phyloP scores from a whole-genome alignment of 2,797 vertebrate genomes.

The Anguilla anguilla region DNA sequence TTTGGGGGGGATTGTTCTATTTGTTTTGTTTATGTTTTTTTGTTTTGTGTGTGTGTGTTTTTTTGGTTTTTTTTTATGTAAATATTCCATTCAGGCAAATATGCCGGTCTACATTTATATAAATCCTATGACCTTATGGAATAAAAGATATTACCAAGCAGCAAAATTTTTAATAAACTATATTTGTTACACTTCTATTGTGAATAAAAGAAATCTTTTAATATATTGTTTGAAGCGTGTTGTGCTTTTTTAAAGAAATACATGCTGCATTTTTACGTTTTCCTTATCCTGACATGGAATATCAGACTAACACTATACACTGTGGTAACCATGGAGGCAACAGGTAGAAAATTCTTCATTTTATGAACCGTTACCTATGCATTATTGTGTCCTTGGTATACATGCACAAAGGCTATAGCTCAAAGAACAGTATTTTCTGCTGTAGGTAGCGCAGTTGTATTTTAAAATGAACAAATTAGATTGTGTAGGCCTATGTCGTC shows the following conservation, averaged over 20 bases:
- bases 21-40: constrained; percentile 39
- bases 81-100: constrained; percentile 70
- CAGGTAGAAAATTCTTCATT: neutral
- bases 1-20: constrained; percentile 61
- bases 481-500: neutral
- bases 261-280: neutral
- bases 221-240: constrained; percentile 61
- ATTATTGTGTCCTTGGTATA: neutral
- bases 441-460: neutral
- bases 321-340: neutral
- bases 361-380: neutral
- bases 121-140: constrained; percentile 81
- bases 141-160: constrained; percentile 85
- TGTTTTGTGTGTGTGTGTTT: constrained; percentile 57
- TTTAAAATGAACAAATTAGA: neutral
- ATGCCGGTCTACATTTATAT: constrained; percentile 87
- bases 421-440: neutral
- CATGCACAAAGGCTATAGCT: neutral
- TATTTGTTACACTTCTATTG: constrained; percentile 99
- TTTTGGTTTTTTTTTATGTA: constrained; percentile 73
- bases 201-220: constrained; percentile 98
- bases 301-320: neutral
- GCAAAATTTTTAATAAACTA: constrained; percentile 99
- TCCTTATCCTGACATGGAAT: neutral
- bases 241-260: constrained; percentile 17